These are phyloP conservation scores for Cyrtorhinus lividipennis DNA, from an alignment of 1,140 invertebrate genomes.

Conservation along the genomic window DNA sequence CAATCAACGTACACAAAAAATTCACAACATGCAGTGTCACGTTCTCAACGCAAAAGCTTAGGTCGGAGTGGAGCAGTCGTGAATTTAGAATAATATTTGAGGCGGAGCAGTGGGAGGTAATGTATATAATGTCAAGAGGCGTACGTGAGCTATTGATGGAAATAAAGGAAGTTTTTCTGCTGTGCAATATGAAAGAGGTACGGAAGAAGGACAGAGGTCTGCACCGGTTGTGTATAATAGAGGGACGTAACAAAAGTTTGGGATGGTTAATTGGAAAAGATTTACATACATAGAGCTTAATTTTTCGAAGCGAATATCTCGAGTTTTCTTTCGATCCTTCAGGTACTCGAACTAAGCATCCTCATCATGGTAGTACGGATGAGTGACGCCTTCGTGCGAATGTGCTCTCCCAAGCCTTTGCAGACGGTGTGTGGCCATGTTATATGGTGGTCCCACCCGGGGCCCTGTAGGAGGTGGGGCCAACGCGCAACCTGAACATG, in stretches of 20 bases:
- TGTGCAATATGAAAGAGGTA: background rate
- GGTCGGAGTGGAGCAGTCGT: too few species aligned
- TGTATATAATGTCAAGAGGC: background rate
- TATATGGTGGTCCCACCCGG: constrained; percentile 47
- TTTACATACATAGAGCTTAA: background rate
- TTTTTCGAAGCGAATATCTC: background rate
- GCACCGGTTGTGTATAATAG: background rate
- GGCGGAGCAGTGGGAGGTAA: background rate
- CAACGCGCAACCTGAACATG: constrained; percentile 15
- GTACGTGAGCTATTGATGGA: background rate
- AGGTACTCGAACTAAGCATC: constrained; percentile 13
- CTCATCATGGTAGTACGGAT: constrained; percentile 51
- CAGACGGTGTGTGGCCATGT: constrained; percentile 54
- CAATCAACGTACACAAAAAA: too few species aligned
- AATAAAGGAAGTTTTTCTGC: background rate
- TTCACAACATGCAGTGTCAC: too few species aligned
- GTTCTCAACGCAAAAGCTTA: too few species aligned
- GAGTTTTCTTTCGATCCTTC: background rate
- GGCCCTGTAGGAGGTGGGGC: constrained; percentile 22
- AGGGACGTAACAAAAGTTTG: too few species aligned
- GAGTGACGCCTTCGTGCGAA: constrained; percentile 68
- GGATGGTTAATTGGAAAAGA: background rate
- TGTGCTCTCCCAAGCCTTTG: constrained; percentile 66
- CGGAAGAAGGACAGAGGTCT: background rate
- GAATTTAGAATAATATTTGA: too few species aligned